A percentile compares a stretch with the other conserved stretches of the same genome.
Evolutionary conservation across 2,113 vertebrate genomes (phyloP).

Genomic region (Morone saxatilis): DNA sequence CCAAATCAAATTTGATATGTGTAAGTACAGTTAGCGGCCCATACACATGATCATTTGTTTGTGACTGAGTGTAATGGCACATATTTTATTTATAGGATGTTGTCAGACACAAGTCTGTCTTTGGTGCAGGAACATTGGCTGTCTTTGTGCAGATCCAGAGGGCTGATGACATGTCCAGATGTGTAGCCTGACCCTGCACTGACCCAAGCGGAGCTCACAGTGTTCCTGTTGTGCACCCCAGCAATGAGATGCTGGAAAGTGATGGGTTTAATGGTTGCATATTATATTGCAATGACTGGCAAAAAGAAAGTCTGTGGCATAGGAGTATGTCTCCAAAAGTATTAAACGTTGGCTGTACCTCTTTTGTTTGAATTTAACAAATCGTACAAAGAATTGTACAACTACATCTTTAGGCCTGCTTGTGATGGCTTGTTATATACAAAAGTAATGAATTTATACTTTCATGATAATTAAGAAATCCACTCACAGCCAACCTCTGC

Average conservation of each 20-base stretch:
- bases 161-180: conserved; percentile 84
- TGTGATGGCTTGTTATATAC: background rate
- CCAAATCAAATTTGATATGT: conserved; percentile 6
- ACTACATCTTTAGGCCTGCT: background rate
- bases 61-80: conserved; percentile 7
- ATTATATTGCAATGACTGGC: conserved; percentile 26
- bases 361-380: too few relatives aligned
- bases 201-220: conserved; percentile 62
- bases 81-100: conserved; percentile 40
- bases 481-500: background rate
- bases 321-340: background rate
- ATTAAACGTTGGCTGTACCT: too few relatives aligned
- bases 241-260: conserved; percentile 39
- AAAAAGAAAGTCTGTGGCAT: background rate
- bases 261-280: conserved; percentile 34
- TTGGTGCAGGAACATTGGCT: conserved; percentile 38
- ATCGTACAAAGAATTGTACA: too few relatives aligned
- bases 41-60: conserved; percentile 31
- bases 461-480: background rate
- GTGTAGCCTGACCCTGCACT: conserved; percentile 70
- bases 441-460: background rate
- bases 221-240: conserved; percentile 56
- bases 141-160: conserved; percentile 62
- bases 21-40: background rate
- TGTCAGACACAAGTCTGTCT: conserved; percentile 23